Evolutionary conservation across 2,113 vertebrate genomes (phyloP).

Genomic region (Dipodomys merriami): DNA sequence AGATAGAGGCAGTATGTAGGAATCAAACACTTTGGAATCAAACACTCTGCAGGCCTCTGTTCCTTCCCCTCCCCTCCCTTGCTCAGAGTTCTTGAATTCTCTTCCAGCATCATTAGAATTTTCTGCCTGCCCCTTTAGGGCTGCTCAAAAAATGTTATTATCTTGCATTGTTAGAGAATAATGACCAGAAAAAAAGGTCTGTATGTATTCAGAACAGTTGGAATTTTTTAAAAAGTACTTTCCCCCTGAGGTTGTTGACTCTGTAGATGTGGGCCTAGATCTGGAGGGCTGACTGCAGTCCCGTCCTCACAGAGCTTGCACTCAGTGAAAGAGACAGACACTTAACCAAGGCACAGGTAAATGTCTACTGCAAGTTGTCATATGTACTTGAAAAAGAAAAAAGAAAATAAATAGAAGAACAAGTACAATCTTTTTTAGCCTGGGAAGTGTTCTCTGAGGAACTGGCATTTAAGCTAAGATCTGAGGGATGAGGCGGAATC

Average conservation of each 20-base stretch:
- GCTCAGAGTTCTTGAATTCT: neutral
- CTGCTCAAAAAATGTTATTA: neutral
- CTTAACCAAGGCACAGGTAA: neutral
- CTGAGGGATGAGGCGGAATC: slow-evolving; percentile 21
- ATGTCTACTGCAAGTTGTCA: neutral
- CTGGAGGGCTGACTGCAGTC: neutral
- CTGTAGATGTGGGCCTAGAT: neutral
- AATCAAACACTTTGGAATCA: neutral
- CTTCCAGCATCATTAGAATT: neutral
- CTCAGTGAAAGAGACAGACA: neutral
- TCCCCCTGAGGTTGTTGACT: neutral
- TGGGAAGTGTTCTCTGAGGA: slow-evolving; percentile 19
- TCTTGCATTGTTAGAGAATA: neutral
- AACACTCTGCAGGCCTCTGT: neutral
- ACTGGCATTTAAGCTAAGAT: neutral
- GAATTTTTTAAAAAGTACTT: neutral
- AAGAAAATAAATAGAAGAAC: neutral
- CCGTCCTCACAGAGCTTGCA: neutral
- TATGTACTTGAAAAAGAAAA: too few species aligned
- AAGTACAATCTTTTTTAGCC: neutral
- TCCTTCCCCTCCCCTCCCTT: neutral
- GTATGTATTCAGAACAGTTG: neutral
- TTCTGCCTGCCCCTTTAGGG: neutral
- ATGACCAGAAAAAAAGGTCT: neutral
- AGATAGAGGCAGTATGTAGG: too few species aligned